Base-by-base conservation (phyloP, 2,888 invertebrate species). In the Junonia oenone region DNA sequence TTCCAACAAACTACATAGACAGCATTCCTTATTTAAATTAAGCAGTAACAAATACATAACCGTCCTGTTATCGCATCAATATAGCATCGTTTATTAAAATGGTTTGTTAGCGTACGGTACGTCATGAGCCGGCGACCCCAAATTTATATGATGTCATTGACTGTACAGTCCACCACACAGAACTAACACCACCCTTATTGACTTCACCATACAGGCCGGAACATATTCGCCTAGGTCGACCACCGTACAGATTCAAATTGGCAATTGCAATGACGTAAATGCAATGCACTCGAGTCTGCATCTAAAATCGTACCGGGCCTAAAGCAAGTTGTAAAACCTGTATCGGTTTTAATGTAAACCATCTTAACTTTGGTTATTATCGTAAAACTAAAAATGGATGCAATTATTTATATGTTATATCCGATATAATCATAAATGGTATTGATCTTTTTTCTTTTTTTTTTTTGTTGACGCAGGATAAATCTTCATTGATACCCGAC, bases 211-310 rank as follows among this genome's bases (percentile, higher is more conserved):
- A 58, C 43, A 29, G 45, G 27, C 49, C 13, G 51, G 26, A 51
- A 33, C 56, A 31, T 14, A 38, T 33, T 17, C 37, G 4, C 15
- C 47, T 45, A 49, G 27, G 35, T 54, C 29, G 50, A 37, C 22
- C 43, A 45, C 48, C 33, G 56, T 58, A 56, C 47, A 45, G 37
- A 58, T 54, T 38, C 38, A 51, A 56, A 58, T 58, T 43, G 50
- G 51, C 58, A 40, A 58, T 58, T 49, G 55, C 61, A 56, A 52
- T 68, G 67, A 68, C 67, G 67, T 68, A 65, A 63, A 59, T 57
- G 55, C 55, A 51, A 57, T 51, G 49, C 57, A 62, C 55, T 64
- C 60, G 58, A 68, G 67, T 19, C 22, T 64, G 68, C 64, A 60
- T 57, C 57, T 60, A 61, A 60, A 62, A 61, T 58, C 38, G 59